Conservation (phyloP, 30 jellyfish, hydroid and myxozoan species). For the Nemopilema nomurai region DNA sequence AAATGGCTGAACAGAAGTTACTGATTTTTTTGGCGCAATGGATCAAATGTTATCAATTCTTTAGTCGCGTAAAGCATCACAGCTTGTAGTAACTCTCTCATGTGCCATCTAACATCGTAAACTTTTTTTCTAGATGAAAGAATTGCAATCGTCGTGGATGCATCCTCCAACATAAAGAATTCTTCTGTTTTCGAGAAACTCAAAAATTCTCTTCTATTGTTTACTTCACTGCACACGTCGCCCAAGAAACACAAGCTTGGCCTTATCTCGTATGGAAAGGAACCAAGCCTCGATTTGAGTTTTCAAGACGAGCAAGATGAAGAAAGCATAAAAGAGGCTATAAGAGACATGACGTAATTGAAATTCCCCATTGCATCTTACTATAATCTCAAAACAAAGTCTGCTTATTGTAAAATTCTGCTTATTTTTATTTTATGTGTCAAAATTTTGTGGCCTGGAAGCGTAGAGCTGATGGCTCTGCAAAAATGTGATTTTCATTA, state of each 20-base stretch:
- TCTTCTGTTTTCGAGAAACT: constrained; percentile 28
- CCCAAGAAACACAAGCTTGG: constrained; percentile 50
- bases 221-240: constrained; percentile 47
- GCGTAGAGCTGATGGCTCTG: too few species aligned
- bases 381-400: background rate
- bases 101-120: background rate
- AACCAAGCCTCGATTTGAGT: constrained; percentile 58
- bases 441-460: too few species aligned
- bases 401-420: too few species aligned
- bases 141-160: constrained; percentile 48
- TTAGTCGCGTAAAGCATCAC: background rate
- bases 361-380: background rate
- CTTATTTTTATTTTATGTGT: too few species aligned
- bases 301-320: constrained; percentile 38
- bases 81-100: background rate
- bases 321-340: constrained; percentile 25
- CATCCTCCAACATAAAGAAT: constrained; percentile 45
- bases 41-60: too few species aligned
- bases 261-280: constrained; percentile 33
- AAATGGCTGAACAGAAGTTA: too few species aligned
- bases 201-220: constrained; percentile 16
- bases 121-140: constrained; percentile 21
- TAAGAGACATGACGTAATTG: constrained; percentile 34
- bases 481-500: too few species aligned
- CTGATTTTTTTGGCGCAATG: too few species aligned